Evolutionary conservation across 2,888 invertebrate species (phyloP).

Genomic region (Leptinotarsa rubiginosa): DNA sequence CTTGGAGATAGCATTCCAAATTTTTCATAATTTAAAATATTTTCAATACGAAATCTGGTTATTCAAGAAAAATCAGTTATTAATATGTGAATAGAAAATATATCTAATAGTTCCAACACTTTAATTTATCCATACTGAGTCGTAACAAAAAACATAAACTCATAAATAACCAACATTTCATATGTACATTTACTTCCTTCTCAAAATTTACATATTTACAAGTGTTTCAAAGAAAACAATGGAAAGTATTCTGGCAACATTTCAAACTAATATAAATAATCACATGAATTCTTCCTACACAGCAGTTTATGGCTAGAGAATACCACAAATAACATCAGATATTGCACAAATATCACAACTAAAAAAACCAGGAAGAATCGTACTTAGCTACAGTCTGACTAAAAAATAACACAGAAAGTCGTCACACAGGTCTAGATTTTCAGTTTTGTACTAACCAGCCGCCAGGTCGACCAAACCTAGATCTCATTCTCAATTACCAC

Average conservation of each 20-base stretch:
- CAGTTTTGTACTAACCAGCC: slow-evolving; percentile 21
- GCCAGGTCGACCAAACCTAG: slow-evolving; percentile 8
- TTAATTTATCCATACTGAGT: slow-evolving; percentile 19
- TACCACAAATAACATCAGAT: slow-evolving; percentile 17
- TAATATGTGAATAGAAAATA: not conserved
- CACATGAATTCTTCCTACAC: slow-evolving; percentile 10
- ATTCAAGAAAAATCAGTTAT: too few relatives aligned
- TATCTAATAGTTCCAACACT: not conserved
- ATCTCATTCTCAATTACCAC: slow-evolving; percentile 60
- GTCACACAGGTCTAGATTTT: not conserved
- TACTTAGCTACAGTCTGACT: not conserved
- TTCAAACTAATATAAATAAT: slow-evolving; percentile 17
- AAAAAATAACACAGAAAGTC: not conserved
- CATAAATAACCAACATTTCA: slow-evolving; percentile 30
- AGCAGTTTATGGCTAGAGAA: slow-evolving; percentile 15
- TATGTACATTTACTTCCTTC: slow-evolving; percentile 26
- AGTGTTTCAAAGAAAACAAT: slow-evolving; percentile 9
- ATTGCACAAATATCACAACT: slow-evolving; percentile 28
- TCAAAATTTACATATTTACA: slow-evolving; percentile 30
- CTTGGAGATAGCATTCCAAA: too few relatives aligned
- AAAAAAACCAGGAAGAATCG: slow-evolving; percentile 15
- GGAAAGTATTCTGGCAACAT: slow-evolving; percentile 6
- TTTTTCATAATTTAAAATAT: too few relatives aligned
- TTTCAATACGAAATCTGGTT: too few relatives aligned
- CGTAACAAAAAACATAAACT: slow-evolving; percentile 32